Conservation (phyloP, 2,888 invertebrate species). For the Sympetrum striolatum region DNA sequence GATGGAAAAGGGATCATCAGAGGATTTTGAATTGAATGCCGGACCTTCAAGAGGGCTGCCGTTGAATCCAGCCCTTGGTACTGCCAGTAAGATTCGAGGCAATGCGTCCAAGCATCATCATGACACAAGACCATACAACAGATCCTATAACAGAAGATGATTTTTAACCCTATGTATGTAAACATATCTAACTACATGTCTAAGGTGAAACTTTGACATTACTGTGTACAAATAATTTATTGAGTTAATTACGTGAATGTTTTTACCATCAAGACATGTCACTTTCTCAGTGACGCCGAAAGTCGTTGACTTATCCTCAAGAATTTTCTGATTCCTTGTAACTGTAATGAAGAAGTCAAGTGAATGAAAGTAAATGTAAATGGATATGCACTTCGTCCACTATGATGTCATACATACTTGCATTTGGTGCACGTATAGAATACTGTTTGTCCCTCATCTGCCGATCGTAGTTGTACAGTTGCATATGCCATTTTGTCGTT, state of each 20-base stretch:
- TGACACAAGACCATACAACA: constrained; percentile 47
- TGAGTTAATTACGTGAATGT: not conserved
- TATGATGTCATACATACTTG: constrained; percentile 67
- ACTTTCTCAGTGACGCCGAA: not conserved
- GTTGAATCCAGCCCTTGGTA: not conserved
- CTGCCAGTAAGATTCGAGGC: not conserved
- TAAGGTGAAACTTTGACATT: constrained; percentile 39
- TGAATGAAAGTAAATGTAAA: not conserved
- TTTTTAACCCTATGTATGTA: not conserved
- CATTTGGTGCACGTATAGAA: constrained; percentile 96
- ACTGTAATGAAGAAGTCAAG: constrained; percentile 5
- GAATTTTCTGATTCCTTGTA: constrained; percentile 34
- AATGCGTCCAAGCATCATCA: not conserved
- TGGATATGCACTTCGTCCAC: not conserved
- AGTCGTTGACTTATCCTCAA: not conserved
- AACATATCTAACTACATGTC: constrained; percentile 12
- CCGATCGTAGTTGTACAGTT: constrained; percentile 92
- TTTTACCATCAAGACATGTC: not conserved
- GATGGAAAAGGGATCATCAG: constrained; percentile 73
- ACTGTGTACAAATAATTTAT: not conserved
- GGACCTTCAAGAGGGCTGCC: constrained; percentile 70
- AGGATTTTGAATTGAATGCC: constrained; percentile 78
- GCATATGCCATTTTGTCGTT: constrained; percentile 94
- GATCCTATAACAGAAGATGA: constrained; percentile 40
- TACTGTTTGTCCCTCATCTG: constrained; percentile 99